A percentile compares a stretch with the other conserved stretches of the same genome.
Conservation (phyloP, 2,888 invertebrate genomes). For the Ormyrus rosae region DNA sequence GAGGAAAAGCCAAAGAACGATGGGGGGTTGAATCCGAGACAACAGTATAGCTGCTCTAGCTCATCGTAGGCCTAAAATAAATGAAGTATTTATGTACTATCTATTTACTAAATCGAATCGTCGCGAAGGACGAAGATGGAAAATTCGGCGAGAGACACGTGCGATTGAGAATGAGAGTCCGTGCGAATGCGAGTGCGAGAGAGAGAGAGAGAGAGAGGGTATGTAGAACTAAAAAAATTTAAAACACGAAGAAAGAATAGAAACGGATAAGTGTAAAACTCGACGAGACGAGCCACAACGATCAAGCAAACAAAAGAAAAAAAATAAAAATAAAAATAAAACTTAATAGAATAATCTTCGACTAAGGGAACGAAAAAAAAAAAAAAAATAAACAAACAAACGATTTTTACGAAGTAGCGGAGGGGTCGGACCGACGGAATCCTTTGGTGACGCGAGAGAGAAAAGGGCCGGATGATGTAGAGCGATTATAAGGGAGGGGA, state of each 20-base stretch:
- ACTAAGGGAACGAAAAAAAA: conserved; percentile 33
- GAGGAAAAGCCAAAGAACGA: conserved; percentile 20
- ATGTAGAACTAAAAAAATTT: conserved; percentile 15
- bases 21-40: conserved; percentile 20
- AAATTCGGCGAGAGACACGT: conserved; percentile 20
- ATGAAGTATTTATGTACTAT: conserved; percentile 70
- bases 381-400: not conserved
- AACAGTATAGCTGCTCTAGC: conserved; percentile 67
- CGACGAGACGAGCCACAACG: conserved; percentile 58
- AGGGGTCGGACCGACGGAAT: conserved; percentile 10
- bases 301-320: conserved; percentile 52
- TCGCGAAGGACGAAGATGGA: conserved; percentile 60
- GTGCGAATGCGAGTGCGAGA: conserved; percentile 35
- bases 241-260: conserved; percentile 4
- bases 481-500: conserved; percentile 25
- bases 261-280: conserved; percentile 42
- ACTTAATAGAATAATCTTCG: conserved; percentile 50
- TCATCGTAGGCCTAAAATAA: conserved; percentile 74
- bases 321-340: conserved; percentile 30
- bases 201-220: conserved; percentile 31
- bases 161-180: not conserved
- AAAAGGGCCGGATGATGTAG: not conserved
- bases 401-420: conserved; percentile 9
- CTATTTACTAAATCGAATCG: conserved; percentile 69
- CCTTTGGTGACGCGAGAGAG: not conserved